phyloP scores from a whole-genome alignment of 2,113 vertebrate genomes.

The rat (Rattus norvegicus) region DNA sequence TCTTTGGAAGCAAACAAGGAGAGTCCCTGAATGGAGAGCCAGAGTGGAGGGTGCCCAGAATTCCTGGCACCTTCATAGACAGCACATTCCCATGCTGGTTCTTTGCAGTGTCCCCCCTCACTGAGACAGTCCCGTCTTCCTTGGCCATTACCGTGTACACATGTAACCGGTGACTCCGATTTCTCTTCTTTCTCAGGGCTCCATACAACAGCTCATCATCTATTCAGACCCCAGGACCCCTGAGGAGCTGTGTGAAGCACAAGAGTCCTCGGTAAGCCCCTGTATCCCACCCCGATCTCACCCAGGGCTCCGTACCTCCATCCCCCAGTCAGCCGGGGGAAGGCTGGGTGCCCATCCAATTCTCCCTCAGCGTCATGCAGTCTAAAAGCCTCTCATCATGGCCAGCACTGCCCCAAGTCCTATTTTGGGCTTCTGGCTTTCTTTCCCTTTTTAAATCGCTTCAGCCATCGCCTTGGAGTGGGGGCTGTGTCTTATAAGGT shows the following conservation, averaged over 20 bases:
- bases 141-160: accelerated
- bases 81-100: accelerated
- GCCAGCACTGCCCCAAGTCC: background rate
- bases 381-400: slow-evolving; percentile 5
- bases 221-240: slow-evolving; percentile 89
- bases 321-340: background rate
- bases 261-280: slow-evolving; percentile 92
- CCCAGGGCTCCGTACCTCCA: background rate
- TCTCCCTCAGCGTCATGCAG: background rate
- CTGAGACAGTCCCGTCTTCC: background rate
- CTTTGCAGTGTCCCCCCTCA: background rate
- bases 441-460: slow-evolving; percentile 30
- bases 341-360: background rate
- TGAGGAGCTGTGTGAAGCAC: slow-evolving; percentile 95
- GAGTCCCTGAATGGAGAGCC: background rate
- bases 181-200: slow-evolving; percentile 88
- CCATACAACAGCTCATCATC: slow-evolving; percentile 94
- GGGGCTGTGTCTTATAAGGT: slow-evolving; percentile 38
- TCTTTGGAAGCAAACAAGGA: too few relatives aligned
- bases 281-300: too few relatives aligned
- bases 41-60: too few relatives aligned
- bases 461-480: background rate
- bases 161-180: background rate
- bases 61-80: background rate
- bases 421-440: slow-evolving; percentile 59